Evolutionary conservation across 2,888 invertebrate genomes (phyloP).

Genomic region (Eledona agricola): DNA sequence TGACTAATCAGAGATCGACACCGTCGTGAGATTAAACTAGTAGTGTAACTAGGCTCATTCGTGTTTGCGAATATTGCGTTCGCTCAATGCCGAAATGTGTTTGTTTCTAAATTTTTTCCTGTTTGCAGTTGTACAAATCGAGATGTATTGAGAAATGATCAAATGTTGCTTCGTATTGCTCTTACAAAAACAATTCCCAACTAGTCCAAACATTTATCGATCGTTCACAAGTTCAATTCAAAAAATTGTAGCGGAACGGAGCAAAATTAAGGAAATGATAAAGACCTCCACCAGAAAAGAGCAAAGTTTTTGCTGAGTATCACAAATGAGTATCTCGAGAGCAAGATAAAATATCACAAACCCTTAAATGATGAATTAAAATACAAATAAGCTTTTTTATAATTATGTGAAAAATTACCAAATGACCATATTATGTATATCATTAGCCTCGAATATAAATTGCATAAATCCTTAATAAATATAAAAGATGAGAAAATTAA

Average conservation of each 20-base stretch:
- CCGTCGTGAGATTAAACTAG: no score
- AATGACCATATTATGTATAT: neutral
- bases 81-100: neutral
- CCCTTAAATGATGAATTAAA: no score
- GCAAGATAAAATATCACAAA: conserved; percentile 22
- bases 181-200: neutral
- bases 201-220: conserved; percentile 1
- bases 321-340: conserved; percentile 19
- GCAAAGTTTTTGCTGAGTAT: conserved; percentile 20
- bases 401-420: neutral
- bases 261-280: conserved; percentile 18
- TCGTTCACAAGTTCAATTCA: neutral
- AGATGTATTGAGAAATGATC: neutral
- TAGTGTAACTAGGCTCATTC: conserved; percentile 28
- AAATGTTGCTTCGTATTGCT: neutral
- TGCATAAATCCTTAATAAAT: neutral
- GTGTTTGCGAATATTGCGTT: conserved; percentile 6
- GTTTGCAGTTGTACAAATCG: no score
- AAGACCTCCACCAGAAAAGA: conserved; percentile 10
- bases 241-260: no score
- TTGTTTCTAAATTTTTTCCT: no score
- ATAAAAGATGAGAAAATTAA: conserved; percentile 3
- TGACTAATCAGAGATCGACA: no score
- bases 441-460: neutral
- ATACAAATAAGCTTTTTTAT: conserved; percentile 17